Evolutionary conservation across 2,888 invertebrate species (phyloP), one percentile per base, ranked within the genome.

Genomic region (Hemicrepidius hirtus): DNA sequence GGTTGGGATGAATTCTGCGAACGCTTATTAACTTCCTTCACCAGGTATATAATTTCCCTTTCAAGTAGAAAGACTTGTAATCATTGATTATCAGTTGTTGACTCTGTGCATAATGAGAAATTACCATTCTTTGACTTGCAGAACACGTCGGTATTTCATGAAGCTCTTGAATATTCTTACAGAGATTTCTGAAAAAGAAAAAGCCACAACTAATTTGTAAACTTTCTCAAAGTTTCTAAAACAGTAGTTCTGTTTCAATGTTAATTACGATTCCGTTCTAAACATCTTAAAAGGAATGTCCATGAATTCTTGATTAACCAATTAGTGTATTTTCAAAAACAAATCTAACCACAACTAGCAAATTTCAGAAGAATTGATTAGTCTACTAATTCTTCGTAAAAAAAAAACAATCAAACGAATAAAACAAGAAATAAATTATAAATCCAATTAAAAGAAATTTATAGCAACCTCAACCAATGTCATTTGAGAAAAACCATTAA

Each of bases 391-490:
- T 46, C 46, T 18, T 18, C 16, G 18, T 13, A 46, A 37, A 44
- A 46, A 46, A 37, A 44, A 46, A 13, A 53, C 53, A 28, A 32
- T 53, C 46, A 13, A 28, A 53, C 13, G n/a, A 53, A 53, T 37
- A 7, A 37, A 35, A n/a, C 40, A 12, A 28, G 50, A 64, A 69
- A 67, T 76, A 71, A 74, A 76, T 75, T 73, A 73, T 68, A 74
- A 46, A 74, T 71, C 74, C 75, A 74, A 76, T 76, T 75, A 76
- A 76, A 74, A 59, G 67, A 64, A 66, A 74, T 76, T 76, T 76
- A 76, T 76, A 55, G 68, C 71, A 64, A 41, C 67, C 71, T 69
- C 55, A 55, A n/a, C 59, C 50, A 65, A 49, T 59, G 64, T 69
- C 69, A 76, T 74, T 71, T 69, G 67, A 74, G 71, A 75, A 71